Conservation (phyloP, 2,888 invertebrate genomes). For the Caradrina kadenii region DNA sequence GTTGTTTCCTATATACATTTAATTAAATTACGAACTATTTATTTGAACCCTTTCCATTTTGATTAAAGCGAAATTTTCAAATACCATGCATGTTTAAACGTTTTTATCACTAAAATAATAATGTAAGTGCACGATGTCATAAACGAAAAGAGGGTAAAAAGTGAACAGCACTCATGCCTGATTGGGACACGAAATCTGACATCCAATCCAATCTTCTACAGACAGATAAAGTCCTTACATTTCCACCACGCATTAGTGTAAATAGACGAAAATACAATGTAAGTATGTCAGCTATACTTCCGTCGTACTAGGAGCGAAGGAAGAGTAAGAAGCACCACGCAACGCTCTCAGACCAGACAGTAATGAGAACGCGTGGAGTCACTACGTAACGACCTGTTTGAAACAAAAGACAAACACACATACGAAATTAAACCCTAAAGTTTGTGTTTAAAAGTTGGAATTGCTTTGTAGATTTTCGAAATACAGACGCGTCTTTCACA, state of each 20-base stretch:
- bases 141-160: slow-evolving; percentile 22
- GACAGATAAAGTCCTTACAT: slow-evolving; percentile 24
- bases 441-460: slow-evolving; percentile 15
- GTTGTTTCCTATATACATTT: too few species aligned
- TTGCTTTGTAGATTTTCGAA: slow-evolving; percentile 37
- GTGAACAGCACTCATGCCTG: slow-evolving; percentile 49
- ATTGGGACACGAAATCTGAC: slow-evolving; percentile 55
- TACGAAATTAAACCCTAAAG: slow-evolving; percentile 59
- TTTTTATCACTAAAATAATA: slow-evolving; percentile 7
- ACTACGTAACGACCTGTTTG: slow-evolving; percentile 68
- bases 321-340: slow-evolving; percentile 65
- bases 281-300: slow-evolving; percentile 66
- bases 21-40: too few species aligned
- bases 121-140: slow-evolving; percentile 16
- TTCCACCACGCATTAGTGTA: slow-evolving; percentile 41
- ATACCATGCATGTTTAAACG: slow-evolving; percentile 6
- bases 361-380: slow-evolving; percentile 74
- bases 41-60: background rate
- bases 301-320: slow-evolving; percentile 41
- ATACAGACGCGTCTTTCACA: slow-evolving; percentile 54
- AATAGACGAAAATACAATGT: slow-evolving; percentile 66
- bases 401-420: slow-evolving; percentile 61
- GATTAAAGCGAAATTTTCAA: slow-evolving; percentile 3
- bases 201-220: slow-evolving; percentile 38
- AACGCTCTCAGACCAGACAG: slow-evolving; percentile 69